Percentiles rank a stretch among this genome's conserved stretches.
These are phyloP conservation scores for Hemibagrus guttatus DNA, from an alignment of 2,797 vertebrate genomes.

Conservation along the genomic window DNA sequence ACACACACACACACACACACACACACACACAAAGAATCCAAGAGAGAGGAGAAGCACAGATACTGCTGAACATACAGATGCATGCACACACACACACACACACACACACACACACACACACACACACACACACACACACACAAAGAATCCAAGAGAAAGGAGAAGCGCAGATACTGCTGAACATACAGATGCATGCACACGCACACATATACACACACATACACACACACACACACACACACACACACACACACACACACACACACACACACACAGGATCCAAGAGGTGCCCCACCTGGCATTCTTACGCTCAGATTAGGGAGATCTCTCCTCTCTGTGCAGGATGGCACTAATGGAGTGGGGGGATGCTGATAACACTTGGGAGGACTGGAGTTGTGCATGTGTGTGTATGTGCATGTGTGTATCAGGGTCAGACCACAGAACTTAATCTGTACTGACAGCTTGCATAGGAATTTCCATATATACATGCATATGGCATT, in stretches of 20 bases:
- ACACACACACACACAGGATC: conserved; percentile 19
- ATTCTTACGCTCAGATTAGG: conserved; percentile 80
- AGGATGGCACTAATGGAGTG: conserved; percentile 80
- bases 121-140: conserved; percentile 30
- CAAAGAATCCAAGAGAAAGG: conserved; percentile 40
- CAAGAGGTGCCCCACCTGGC: conserved; percentile 72
- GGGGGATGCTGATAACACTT: conserved; percentile 77
- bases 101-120: too few relatives aligned
- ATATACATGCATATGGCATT: neutral
- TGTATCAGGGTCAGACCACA: conserved; percentile 54
- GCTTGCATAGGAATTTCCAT: conserved; percentile 40
- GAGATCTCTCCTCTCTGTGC: conserved; percentile 73
- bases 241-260: conserved; percentile 29
- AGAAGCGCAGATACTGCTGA: conserved; percentile 35
- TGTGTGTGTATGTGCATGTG: conserved; percentile 42
- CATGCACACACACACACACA: conserved; percentile 14
- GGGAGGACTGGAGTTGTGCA: conserved; percentile 56
- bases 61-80: conserved; percentile 3
- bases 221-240: conserved; percentile 22
- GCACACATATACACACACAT: too few relatives aligned
- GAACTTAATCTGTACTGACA: conserved; percentile 62
- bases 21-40: conserved; percentile 19
- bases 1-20: conserved; percentile 25
- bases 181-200: neutral
- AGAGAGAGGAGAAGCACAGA: conserved; percentile 51